Conservation (phyloP, 2,113 vertebrate genomes). For the Hemiprocne comata region DNA sequence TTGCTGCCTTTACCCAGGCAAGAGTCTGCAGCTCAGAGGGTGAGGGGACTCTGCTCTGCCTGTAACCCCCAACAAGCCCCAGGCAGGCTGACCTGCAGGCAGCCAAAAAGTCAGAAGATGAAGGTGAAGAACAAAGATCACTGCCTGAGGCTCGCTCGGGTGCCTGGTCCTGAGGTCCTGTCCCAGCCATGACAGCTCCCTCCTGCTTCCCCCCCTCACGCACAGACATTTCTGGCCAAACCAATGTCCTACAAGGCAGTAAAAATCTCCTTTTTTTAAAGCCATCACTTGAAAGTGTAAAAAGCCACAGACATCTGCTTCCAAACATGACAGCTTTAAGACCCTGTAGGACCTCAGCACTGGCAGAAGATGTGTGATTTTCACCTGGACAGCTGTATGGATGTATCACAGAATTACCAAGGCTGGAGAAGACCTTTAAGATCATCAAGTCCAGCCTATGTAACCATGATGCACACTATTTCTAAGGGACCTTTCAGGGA, state of each 20-base stretch:
- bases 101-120: neutral
- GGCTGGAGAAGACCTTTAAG: no score
- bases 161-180: neutral
- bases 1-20: neutral
- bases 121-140: neutral
- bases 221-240: neutral
- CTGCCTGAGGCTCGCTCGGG: neutral
- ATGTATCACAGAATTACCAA: no score
- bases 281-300: neutral
- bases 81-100: neutral
- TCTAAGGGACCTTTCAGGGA: neutral
- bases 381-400: neutral
- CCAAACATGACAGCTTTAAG: neutral
- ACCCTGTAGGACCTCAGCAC: neutral
- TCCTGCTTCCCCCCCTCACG: neutral
- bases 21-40: neutral
- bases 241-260: neutral
- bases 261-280: neutral
- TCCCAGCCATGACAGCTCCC: neutral
- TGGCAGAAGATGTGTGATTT: rapidly evolving
- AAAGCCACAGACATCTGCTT: neutral
- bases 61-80: neutral
- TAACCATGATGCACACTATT: rapidly evolving
- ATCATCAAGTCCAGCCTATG: no score
- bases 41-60: neutral